Evolutionary conservation across 1,140 invertebrate genomes (phyloP), one percentile per base, ranked within the genome.

Genomic region (Arion vulgaris): DNA sequence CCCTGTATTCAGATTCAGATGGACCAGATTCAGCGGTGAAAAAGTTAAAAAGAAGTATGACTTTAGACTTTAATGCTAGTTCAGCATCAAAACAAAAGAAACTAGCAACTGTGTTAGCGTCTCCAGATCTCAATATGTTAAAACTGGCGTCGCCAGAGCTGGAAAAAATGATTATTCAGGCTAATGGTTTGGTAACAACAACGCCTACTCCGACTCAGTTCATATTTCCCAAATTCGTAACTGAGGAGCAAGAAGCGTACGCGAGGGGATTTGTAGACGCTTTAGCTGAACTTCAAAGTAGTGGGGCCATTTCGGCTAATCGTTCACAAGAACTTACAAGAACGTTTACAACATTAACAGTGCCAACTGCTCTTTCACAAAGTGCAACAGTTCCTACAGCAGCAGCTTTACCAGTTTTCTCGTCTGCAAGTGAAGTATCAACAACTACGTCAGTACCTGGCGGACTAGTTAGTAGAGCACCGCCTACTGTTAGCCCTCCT

Each of bases 201-300:
- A 95, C 96, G 1, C 96, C 96, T 1, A 95, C 95, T 1, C 95
- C 95, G 4, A 94, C 94, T 86, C 93, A 94, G 87, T 95, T 95
- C 85, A 89, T 97, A 28, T 96, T 95, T 90, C 92, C 93, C 0
- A 95, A 95, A 84, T 92, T 91, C 79, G 95, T 96, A 0, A 98
- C 96, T 13, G 96, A 97, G 86, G 97, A 98, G 88, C 97, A 98
- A 89, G 97, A 98, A 91, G 93, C 95, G 69, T 99, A 98, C 92
- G 96, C 96, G 15, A 95, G 95, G 80, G 97, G 97, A 11, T 99
- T 99, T 92, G 96, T 96, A 28, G 96, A 97, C 86, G 97, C 97
- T 0, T 92, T 99, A 51, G 95, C 96, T 88, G 95, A 96, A 91
- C 92, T 98, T 0, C 96, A 97, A 88, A 86, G 91, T 73, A 86